These are phyloP conservation scores for Patiria miniata DNA, from an alignment of 35 echinoderm and acorn worm genomes.

Conservation along the genomic window DNA sequence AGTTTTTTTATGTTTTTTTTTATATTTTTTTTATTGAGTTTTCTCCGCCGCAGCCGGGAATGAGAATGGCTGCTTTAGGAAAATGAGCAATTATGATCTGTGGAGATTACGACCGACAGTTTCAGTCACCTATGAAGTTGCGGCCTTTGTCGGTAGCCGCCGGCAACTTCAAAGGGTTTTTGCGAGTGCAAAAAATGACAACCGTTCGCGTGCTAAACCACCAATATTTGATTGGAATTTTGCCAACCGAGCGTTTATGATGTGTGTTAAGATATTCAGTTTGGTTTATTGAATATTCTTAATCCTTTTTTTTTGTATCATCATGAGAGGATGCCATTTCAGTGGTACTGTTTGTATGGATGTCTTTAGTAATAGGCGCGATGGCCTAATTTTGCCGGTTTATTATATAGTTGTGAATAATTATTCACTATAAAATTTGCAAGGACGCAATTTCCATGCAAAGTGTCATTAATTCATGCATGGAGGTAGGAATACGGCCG, in stretches of 20 bases:
- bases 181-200: constrained; percentile 4
- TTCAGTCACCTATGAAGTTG: constrained; percentile 10
- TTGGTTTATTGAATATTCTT: not conserved
- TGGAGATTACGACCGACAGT: not conserved
- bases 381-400: too few species aligned
- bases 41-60: not conserved
- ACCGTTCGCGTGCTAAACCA: not conserved
- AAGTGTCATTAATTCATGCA: too few species aligned
- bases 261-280: not conserved
- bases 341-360: not conserved
- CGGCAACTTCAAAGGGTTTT: constrained; percentile 19
- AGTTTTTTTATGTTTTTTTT: constrained; percentile 12
- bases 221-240: constrained; percentile 20
- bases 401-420: too few species aligned
- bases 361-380: too few species aligned
- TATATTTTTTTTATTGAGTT: constrained; percentile 23
- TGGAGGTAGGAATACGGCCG: too few species aligned
- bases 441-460: too few species aligned
- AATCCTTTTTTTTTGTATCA: not conserved
- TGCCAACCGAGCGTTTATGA: not conserved
- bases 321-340: too few species aligned
- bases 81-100: constrained; percentile 20
- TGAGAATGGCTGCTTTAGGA: not conserved
- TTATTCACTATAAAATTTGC: too few species aligned
- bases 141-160: constrained; percentile 9